Evolutionary conservation across 1,140 invertebrate species (phyloP).

Genomic region (Palaemon carinicauda): DNA sequence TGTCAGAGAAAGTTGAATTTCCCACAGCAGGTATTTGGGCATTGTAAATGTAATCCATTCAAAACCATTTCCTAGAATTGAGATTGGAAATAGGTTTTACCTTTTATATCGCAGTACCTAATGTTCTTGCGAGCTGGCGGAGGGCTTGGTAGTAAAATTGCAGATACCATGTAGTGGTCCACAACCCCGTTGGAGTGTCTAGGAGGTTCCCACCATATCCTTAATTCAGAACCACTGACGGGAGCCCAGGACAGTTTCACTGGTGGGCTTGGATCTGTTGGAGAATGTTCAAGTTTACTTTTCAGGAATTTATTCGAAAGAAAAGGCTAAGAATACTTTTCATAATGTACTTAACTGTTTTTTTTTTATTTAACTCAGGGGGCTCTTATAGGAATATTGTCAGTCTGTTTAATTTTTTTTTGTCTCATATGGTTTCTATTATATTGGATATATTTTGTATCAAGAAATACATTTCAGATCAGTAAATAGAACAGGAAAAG

Average conservation of each 20-base stretch:
- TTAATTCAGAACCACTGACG: neutral
- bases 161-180: conserved; percentile 30
- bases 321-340: too few relatives aligned
- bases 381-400: too few relatives aligned
- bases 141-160: neutral
- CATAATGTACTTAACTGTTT: too few relatives aligned
- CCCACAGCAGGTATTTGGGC: too few relatives aligned
- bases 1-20: too few relatives aligned
- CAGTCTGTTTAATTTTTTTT: too few relatives aligned
- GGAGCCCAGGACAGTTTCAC: neutral
- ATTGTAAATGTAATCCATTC: too few relatives aligned
- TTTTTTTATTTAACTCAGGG: too few relatives aligned
- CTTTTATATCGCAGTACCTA: neutral
- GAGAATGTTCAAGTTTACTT: neutral
- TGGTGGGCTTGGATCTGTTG: neutral
- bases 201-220: conserved; percentile 38
- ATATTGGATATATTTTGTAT: too few relatives aligned
- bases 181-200: conserved; percentile 4
- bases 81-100: neutral
- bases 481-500: neutral
- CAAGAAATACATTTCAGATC: neutral
- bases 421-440: too few relatives aligned
- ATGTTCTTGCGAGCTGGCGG: neutral
- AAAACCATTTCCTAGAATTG: neutral
- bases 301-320: neutral